phyloP scores from a whole-genome alignment of 2,888 invertebrate genomes.

The Harpagoxenus sublaevis region DNA sequence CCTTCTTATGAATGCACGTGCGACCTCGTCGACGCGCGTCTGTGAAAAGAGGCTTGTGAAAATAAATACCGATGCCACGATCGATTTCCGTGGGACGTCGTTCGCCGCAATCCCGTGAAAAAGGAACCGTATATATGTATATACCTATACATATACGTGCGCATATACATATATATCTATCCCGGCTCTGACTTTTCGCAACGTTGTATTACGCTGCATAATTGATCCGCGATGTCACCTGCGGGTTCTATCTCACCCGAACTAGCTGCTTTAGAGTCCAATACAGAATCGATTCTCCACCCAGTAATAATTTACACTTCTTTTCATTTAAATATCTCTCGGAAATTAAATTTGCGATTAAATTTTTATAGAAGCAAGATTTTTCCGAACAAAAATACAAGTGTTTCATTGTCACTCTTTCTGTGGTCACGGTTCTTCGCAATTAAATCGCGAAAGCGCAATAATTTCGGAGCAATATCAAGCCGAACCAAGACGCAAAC shows the following conservation, averaged over 20 bases:
- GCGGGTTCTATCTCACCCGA: background rate
- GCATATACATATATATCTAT: background rate
- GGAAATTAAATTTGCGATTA: background rate
- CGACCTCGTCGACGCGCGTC: slow-evolving; percentile 46
- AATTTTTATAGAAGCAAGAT: background rate
- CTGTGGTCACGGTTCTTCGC: background rate
- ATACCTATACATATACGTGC: background rate
- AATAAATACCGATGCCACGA: slow-evolving; percentile 56
- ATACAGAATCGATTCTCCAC: background rate
- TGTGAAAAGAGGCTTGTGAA: slow-evolving; percentile 55
- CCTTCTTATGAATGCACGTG: slow-evolving; percentile 56
- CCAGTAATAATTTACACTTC: background rate
- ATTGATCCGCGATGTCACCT: slow-evolving; percentile 44
- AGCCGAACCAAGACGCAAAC: background rate
- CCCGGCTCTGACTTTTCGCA: slow-evolving; percentile 20
- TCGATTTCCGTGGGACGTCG: slow-evolving; percentile 47
- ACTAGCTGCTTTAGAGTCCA: background rate
- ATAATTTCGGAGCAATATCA: background rate
- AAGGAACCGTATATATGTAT: background rate
- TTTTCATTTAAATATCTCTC: background rate
- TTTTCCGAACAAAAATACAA: background rate
- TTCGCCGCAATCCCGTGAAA: slow-evolving; percentile 15
- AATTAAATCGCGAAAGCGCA: background rate
- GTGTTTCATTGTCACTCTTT: background rate
- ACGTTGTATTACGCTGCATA: slow-evolving; percentile 17